Base-by-base conservation (phyloP, 2,113 vertebrate species). In the Paramisgurnus dabryanus region DNA sequence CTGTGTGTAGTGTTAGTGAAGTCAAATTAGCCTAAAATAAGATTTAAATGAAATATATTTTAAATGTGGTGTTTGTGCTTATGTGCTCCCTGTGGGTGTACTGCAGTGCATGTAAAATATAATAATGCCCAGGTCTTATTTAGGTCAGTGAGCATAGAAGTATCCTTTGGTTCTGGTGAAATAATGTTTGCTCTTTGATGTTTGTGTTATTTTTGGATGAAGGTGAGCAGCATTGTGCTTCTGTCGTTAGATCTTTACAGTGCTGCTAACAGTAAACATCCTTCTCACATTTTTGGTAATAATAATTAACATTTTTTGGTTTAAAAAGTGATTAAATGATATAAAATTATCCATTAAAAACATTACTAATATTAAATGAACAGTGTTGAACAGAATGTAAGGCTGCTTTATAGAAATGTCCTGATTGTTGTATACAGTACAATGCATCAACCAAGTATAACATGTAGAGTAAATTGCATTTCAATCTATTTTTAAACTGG, bases 231-330 rank as follows among this genome's bases (percentile, higher is more conserved):
- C 70, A 43, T 39, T 60, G 70, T 40, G 41, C 22, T 3, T 58
- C n/a, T 73, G 70, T 17, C 60, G n/a, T 73, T 45, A 60, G 55
- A n/a, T 40, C 40, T 18, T 73, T 73, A 73, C 53, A 73, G 70
- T 13, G n/a, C 50, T 1, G 50, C 69, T 71, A 71, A 71, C 57
- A 57, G 39, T 50, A 57, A 71, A 69, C 47, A 68, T 49, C 13
- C 53, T 57, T 73, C 53, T n/a, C 88, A 60, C 87, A 89, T 85
- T 47, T 47, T 47, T 7, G 45, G 8, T 47, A 34, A 34, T 34
- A 34, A 34, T 34, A 34, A 22, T 22, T 22, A 22, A 22, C 22
- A 22, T 22, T 22, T 22, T 22, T 22, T 22, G 22, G 22, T 22
- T 22, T 22, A 22, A 22, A 22, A 22, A 22, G 22, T 22, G 22